Evolutionary conservation across 64 coral and sea anemone genomes (phyloP), one percentile per base, ranked within the genome.

Genomic region (Montipora cactus): DNA sequence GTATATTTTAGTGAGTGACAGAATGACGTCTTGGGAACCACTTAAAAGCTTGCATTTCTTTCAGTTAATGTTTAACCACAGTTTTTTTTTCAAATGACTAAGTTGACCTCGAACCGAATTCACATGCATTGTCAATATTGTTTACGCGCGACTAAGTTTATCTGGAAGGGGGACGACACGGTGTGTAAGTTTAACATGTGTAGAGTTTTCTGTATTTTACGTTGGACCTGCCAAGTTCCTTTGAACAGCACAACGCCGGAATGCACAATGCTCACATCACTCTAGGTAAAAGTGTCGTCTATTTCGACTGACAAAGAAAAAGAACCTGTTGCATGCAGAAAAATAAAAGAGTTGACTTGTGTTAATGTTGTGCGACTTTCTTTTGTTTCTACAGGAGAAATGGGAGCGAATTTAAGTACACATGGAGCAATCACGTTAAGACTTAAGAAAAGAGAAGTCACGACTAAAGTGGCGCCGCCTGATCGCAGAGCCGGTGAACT

Each of bases 341-440:
- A 69, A 49, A 46, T 19, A 13, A n/a, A 14, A 18, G 16, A 48
- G 15, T 70, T 51, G 44, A 49, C 66, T n/a, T 20, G 4, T 89
- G 58, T 89, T 89, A 72, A 77, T 62, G 15, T n/a, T 21, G 58
- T 77, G 12, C 44, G 16, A 21, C 59, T 49, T 77, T 78, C 48
- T 88, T 69, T 88, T 67, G 85, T 50, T 93, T 87, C 22, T 74
- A 71, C 84, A 93, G 92, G 92, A 53, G 92, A 93, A 80, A 93
- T 93, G 92, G 92, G 92, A 88, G 84, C 92, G 51, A 81, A 45
- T 79, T 80, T 93, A 87, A 78, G 92, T 68, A 72, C 75, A 79
- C 84, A 93, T 59, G 49, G 83, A 5, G 75, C 58, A 45, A 49
- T 49, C 74, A 69, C 68, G 52, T 72, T 59, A 76, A 77, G 81